A percentile compares a stretch with the other conserved stretches of the same genome.
phyloP scores from a whole-genome alignment of 2,888 invertebrate species.

The Metalampra italica region DNA sequence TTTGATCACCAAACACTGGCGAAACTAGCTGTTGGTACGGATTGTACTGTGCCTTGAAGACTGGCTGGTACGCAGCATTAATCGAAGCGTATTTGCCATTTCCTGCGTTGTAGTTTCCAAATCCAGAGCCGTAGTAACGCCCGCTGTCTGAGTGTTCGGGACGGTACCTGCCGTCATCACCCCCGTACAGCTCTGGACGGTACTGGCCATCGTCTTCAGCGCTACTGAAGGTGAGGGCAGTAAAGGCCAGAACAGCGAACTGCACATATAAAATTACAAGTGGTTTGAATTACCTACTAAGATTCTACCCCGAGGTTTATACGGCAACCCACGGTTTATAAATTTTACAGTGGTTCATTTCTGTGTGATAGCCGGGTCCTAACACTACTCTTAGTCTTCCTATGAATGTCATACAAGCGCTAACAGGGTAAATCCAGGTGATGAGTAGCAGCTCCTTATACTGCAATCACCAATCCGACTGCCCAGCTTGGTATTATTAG shows the following conservation, averaged over 20 bases:
- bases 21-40: constrained; percentile 41
- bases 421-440: too few species aligned
- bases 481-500: too few species aligned
- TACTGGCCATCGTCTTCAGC: constrained; percentile 70
- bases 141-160: constrained; percentile 31
- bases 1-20: not conserved
- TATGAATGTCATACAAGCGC: too few species aligned
- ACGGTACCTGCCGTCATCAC: constrained; percentile 49
- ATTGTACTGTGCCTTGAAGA: constrained; percentile 25
- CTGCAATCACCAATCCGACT: too few species aligned
- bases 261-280: constrained; percentile 17
- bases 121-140: constrained; percentile 33
- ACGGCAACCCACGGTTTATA: not conserved
- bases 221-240: constrained; percentile 31
- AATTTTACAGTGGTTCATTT: too few species aligned
- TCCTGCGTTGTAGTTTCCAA: constrained; percentile 33
- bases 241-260: constrained; percentile 36
- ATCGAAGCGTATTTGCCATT: constrained; percentile 43
- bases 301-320: not conserved
- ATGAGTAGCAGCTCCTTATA: too few species aligned
- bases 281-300: not conserved
- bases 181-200: constrained; percentile 48
- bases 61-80: constrained; percentile 43
- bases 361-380: not conserved
- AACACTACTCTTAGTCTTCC: too few species aligned